Conservation (phyloP, 2,113 vertebrate species). For the Amia ocellicauda region DNA sequence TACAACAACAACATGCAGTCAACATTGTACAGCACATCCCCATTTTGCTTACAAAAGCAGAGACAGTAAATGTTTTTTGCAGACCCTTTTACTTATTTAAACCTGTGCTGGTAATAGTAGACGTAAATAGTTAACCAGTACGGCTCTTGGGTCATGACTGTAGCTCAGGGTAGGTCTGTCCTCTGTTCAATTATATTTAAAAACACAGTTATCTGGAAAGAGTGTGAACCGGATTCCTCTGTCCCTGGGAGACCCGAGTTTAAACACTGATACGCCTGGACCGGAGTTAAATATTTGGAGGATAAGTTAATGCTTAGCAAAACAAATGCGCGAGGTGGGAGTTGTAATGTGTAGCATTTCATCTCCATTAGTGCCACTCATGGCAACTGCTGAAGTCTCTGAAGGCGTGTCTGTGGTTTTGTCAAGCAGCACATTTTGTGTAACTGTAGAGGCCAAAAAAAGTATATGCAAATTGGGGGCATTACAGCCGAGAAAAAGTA, state of each 20-base stretch:
- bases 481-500: too few species aligned
- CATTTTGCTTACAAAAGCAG: too few species aligned
- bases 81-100: too few species aligned
- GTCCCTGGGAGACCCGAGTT: not conserved
- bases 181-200: too few species aligned
- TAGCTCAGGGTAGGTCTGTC: too few species aligned
- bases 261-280: not conserved
- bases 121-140: too few species aligned
- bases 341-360: conserved; percentile 7
- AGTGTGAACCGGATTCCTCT: not conserved
- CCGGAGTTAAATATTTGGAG: conserved; percentile 8
- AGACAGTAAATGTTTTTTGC: too few species aligned
- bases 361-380: not conserved
- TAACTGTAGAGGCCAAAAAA: not conserved
- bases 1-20: too few species aligned
- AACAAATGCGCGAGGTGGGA: conserved; percentile 5
- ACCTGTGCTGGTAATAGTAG: too few species aligned
- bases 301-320: not conserved
- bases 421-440: not conserved
- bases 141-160: too few species aligned
- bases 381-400: not conserved
- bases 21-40: too few species aligned
- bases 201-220: too few species aligned
- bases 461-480: not conserved
- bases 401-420: not conserved